Evolutionary conservation across 2,888 invertebrate genomes (phyloP), one percentile per base, ranked within the genome.

Genomic region (Apeira syringaria): DNA sequence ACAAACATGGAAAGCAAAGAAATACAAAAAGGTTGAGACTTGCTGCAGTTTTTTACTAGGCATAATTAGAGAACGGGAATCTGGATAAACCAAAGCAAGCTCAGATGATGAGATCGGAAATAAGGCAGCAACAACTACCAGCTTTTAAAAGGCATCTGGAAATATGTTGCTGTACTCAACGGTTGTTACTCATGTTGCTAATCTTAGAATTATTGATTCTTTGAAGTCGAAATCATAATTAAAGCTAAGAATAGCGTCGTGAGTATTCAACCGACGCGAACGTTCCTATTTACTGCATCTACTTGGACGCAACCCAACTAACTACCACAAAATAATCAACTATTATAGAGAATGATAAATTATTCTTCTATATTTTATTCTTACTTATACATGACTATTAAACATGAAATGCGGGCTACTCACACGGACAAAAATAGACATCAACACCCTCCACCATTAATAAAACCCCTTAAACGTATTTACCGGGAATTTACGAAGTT

Each of bases 261-360:
- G 69, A 76, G 77, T 71, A 65, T 68, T 72, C 61, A 61, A 73
- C 67, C 64, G 67, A 72, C 61, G 60, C 68, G 63, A 67, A 72
- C 61, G 60, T 68, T 67, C 81, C 79, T 84, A 80, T 68, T 61
- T 70, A 73, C 69, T 74, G 74, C 74, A 77, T 70, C 71, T 69
- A 80, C 82, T 85, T 87, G 86, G 85, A 86, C 86, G 68, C 84
- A 86, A 85, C 82, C 80, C 85, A 85, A 87, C 74, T 71, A 71
- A 61, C 15, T 15, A 15, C 15, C 61, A 64, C 59, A 43, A 47
- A 56, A 59, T 37, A 45, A 22, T 30, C 36, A 22, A 48, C 42
- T 58, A 61, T 61, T 67, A 60, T 37, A 50, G 49, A 49, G 49
- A 47, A 49, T 55, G 53, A 56, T 48, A 44, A 39, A 53, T 40